Evolutionary conservation across 2,888 invertebrate genomes (phyloP).

Genomic region (Cetonia aurata): DNA sequence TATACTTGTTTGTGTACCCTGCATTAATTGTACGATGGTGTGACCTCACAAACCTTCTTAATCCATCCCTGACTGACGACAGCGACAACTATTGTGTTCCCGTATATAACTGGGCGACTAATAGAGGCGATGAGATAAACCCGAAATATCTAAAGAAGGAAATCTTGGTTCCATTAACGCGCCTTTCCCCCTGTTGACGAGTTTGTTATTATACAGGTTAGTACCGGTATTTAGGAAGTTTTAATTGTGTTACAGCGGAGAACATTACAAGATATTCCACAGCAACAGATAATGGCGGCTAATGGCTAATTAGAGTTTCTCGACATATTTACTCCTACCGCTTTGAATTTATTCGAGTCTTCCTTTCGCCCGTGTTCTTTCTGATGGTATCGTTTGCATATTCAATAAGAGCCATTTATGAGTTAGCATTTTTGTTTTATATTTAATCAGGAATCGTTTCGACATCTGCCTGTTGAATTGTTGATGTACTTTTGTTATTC

Average conservation of each 20-base stretch:
- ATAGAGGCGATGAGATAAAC: constrained; percentile 36
- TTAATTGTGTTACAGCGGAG: constrained; percentile 35
- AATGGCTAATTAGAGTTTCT: constrained; percentile 37
- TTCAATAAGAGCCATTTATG: constrained; percentile 1
- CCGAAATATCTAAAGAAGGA: constrained; percentile 32
- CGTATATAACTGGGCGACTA: constrained; percentile 28
- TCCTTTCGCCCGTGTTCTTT: constrained; percentile 9
- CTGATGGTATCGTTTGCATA: constrained; percentile 27
- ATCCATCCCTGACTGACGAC: not conserved
- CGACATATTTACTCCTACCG: constrained; percentile 38
- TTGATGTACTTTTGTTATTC: too few relatives aligned
- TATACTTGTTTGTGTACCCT: not conserved
- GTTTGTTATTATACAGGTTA: constrained; percentile 37
- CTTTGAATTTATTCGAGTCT: constrained; percentile 27
- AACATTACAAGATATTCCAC: constrained; percentile 37
- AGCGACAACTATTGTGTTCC: constrained; percentile 3
- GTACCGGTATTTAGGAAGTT: constrained; percentile 39
- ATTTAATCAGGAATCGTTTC: too few relatives aligned
- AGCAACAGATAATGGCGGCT: constrained; percentile 39
- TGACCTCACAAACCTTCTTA: not conserved
- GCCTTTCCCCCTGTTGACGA: constrained; percentile 22
- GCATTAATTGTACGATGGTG: not conserved
- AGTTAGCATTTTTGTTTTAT: too few relatives aligned
- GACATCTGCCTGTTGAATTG: too few relatives aligned
- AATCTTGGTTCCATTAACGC: constrained; percentile 25